Evolutionary conservation across 2,888 invertebrate species (phyloP).

Genomic region (Campaea margaritaria): DNA sequence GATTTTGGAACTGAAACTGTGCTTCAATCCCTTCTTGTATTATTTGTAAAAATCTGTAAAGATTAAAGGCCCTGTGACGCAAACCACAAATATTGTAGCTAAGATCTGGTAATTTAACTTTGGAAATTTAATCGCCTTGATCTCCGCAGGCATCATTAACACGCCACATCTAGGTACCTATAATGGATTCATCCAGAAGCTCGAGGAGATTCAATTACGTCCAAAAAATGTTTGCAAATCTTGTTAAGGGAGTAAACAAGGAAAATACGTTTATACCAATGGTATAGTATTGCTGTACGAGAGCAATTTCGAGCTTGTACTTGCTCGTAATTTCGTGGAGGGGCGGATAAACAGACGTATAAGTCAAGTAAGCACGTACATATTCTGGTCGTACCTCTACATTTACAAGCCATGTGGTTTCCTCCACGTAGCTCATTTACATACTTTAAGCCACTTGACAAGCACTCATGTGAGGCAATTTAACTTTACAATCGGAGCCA

Average conservation of each 20-base stretch:
- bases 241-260: slow-evolving; percentile 25
- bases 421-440: slow-evolving; percentile 34
- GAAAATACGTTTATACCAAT: slow-evolving; percentile 16
- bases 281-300: slow-evolving; percentile 1
- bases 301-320: slow-evolving; percentile 21
- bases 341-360: slow-evolving; percentile 17
- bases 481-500: slow-evolving; percentile 52
- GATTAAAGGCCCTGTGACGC: no score
- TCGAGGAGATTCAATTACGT: slow-evolving; percentile 25
- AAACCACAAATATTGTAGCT: not conserved
- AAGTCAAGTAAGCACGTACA: slow-evolving; percentile 3
- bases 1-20: no score
- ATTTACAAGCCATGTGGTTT: slow-evolving; percentile 6
- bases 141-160: slow-evolving; percentile 12
- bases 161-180: not conserved
- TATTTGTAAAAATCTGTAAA: no score
- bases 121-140: slow-evolving; percentile 15
- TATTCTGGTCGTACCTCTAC: not conserved
- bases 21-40: no score
- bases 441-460: slow-evolving; percentile 32
- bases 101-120: slow-evolving; percentile 21
- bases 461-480: slow-evolving; percentile 47
- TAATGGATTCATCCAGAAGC: slow-evolving; percentile 3
- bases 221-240: slow-evolving; percentile 25
- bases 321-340: slow-evolving; percentile 22